phyloP scores from a whole-genome alignment of 2,888 invertebrate genomes.

The Tuta absoluta region DNA sequence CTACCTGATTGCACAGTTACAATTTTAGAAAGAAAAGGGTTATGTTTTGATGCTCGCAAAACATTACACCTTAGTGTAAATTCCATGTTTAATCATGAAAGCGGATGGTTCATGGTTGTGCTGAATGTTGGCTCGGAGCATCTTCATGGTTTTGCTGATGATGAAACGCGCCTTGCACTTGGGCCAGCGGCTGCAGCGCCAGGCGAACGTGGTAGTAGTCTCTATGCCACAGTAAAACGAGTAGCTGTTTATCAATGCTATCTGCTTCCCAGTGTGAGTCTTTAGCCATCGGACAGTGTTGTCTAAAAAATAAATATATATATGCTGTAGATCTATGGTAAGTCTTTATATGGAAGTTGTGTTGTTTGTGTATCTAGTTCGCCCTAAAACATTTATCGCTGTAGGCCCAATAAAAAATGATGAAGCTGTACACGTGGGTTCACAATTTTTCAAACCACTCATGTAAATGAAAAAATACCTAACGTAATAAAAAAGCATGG shows the following conservation, averaged over 20 bases:
- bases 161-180: conserved; percentile 28
- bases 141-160: conserved; percentile 19
- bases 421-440: too few relatives aligned
- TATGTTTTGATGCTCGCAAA: too few relatives aligned
- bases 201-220: conserved; percentile 23
- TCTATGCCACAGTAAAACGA: conserved; percentile 31
- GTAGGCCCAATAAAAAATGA: too few relatives aligned
- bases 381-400: too few relatives aligned
- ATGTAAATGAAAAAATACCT: too few relatives aligned
- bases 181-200: conserved; percentile 35
- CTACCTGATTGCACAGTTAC: too few relatives aligned
- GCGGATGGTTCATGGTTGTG: conserved; percentile 38
- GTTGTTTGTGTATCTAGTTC: too few relatives aligned
- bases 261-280: conserved; percentile 14
- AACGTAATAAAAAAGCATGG: not conserved
- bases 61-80: not conserved
- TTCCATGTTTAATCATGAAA: too few relatives aligned
- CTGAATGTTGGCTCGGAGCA: conserved; percentile 25
- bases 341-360: too few relatives aligned
- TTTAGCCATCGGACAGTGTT: conserved; percentile 1
- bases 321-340: not conserved
- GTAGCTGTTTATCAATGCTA: conserved; percentile 30
- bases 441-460: too few relatives aligned
- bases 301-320: not conserved
- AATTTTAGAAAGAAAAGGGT: too few relatives aligned